phyloP scores from a whole-genome alignment of 2,113 vertebrate genomes.

The Otis tarda region DNA sequence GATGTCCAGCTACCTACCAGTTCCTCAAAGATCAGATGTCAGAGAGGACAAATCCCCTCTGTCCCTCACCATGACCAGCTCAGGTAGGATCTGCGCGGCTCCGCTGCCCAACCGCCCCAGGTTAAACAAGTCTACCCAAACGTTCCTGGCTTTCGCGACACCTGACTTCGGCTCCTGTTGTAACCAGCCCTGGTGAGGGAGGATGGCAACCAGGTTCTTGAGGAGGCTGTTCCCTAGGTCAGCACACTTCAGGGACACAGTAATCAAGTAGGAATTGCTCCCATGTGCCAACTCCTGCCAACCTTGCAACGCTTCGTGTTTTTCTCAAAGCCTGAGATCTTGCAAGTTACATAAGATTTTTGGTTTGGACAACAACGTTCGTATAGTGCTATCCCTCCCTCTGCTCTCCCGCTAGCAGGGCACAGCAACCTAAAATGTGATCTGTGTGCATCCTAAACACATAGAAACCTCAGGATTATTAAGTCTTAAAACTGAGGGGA shows the following conservation, averaged over 20 bases:
- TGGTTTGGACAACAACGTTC: background rate
- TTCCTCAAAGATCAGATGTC: background rate
- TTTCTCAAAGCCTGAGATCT: background rate
- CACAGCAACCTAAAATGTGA: constrained; percentile 49
- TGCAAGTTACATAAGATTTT: background rate
- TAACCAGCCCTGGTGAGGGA: background rate
- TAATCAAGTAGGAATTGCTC: constrained; percentile 17
- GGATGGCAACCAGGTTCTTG: constrained; percentile 28
- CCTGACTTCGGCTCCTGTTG: background rate
- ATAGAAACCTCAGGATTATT: constrained; percentile 18
- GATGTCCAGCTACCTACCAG: background rate
- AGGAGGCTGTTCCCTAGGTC: background rate
- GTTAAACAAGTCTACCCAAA: background rate
- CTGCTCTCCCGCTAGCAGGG: background rate
- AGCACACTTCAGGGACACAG: background rate
- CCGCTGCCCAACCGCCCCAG: accelerated
- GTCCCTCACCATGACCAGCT: background rate
- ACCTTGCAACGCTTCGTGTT: background rate
- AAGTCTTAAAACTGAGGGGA: constrained; percentile 19
- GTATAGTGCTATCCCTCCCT: background rate
- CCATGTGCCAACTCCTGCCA: background rate
- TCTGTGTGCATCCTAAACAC: constrained; percentile 29
- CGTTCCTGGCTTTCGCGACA: background rate
- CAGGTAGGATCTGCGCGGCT: background rate
- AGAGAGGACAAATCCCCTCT: background rate